Conservation (phyloP, 1,140 invertebrate species). For the Holcopasites calliopsidis region DNA sequence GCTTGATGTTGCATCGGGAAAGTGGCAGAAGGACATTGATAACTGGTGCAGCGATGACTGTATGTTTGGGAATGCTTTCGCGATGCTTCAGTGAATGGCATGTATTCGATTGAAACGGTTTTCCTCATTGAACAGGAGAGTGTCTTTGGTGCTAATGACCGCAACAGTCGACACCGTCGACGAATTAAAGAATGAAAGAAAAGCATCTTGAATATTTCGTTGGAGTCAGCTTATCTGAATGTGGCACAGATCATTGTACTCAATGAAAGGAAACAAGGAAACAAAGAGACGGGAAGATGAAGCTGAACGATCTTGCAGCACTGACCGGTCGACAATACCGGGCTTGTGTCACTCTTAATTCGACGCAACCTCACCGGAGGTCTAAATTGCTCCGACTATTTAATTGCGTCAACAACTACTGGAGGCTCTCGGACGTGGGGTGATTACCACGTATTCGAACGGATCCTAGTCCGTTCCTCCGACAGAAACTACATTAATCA, state of each 20-base stretch:
- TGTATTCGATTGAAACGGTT: too few species aligned
- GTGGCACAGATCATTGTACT: too few species aligned
- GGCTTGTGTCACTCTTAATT: slow-evolving; percentile 47
- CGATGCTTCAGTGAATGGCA: too few species aligned
- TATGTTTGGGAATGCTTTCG: too few species aligned
- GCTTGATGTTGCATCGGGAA: too few species aligned
- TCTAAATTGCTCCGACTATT: slow-evolving; percentile 19
- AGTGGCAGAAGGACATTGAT: too few species aligned
- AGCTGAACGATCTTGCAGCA: not conserved
- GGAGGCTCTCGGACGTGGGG: not conserved
- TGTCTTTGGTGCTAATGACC: too few species aligned
- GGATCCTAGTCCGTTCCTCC: not conserved
- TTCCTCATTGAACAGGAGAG: too few species aligned
- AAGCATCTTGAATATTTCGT: slow-evolving; percentile 21
- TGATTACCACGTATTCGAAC: not conserved
- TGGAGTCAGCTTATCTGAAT: not conserved
- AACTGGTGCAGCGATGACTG: too few species aligned
- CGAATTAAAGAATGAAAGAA: too few species aligned
- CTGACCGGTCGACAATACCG: slow-evolving; percentile 11
- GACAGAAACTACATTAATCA: not conserved
- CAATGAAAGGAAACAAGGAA: not conserved
- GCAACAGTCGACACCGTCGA: too few species aligned
- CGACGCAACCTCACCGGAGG: slow-evolving; percentile 5
- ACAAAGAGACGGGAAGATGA: not conserved
- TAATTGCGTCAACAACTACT: slow-evolving; percentile 1